Conservation (phyloP, 2,113 vertebrate species). For the Aegithalos caudatus region DNA sequence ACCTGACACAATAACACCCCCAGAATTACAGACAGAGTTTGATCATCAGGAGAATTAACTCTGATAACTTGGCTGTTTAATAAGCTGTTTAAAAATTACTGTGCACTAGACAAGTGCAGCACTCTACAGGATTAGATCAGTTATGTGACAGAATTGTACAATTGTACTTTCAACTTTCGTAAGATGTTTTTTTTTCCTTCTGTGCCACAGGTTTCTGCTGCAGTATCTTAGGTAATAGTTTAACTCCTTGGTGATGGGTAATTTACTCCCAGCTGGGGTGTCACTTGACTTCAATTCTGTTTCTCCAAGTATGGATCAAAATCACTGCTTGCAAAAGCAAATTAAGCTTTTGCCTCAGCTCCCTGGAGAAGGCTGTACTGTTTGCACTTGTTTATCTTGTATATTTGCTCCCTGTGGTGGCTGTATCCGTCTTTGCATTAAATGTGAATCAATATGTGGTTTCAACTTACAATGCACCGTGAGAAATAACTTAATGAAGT, state of each 20-base stretch:
- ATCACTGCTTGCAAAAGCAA: no score
- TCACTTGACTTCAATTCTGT: not conserved
- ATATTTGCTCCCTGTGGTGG: not conserved
- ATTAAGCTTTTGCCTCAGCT: not conserved
- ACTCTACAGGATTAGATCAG: not conserved
- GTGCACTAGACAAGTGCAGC: rapidly evolving
- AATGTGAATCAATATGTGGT: not conserved
- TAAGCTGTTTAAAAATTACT: not conserved
- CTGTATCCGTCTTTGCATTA: not conserved
- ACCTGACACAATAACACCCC: not conserved
- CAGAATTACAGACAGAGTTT: not conserved
- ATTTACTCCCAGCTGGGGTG: not conserved
- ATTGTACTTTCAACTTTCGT: not conserved
- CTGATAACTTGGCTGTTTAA: not conserved
- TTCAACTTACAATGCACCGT: not conserved
- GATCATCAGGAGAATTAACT: not conserved
- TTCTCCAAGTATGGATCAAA: not conserved
- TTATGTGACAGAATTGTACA: not conserved
- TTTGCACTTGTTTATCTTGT: not conserved
- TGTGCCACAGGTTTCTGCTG: not conserved
- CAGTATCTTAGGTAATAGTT: not conserved
- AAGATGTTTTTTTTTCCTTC: not conserved
- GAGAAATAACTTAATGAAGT: not conserved
- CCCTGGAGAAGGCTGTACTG: not conserved
- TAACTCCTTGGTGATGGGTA: not conserved